A percentile compares a stretch with the other conserved stretches of the same genome.
Conservation (phyloP, 2,888 invertebrate genomes). For the Tipula vernalis region DNA sequence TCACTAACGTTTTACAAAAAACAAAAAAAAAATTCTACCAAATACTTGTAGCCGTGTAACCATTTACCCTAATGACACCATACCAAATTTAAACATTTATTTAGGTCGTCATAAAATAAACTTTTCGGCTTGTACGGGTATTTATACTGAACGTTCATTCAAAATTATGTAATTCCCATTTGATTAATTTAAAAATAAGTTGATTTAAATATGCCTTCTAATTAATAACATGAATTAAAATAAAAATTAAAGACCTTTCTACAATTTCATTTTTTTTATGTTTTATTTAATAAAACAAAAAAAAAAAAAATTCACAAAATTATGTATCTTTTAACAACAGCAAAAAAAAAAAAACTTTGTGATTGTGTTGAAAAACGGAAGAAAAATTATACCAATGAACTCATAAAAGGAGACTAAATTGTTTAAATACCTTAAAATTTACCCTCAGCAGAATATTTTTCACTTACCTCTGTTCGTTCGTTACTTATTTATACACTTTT, state of each 20-base stretch:
- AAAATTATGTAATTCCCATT: not conserved
- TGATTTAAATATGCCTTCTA: not conserved
- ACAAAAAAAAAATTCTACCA: not conserved
- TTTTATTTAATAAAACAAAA: not conserved
- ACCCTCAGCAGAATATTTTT: not conserved
- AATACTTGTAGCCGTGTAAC: not conserved
- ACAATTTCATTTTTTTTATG: not conserved
- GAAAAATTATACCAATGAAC: not conserved
- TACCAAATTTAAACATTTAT: not conserved
- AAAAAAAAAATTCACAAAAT: not conserved
- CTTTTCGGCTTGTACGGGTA: not conserved
- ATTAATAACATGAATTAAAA: not conserved
- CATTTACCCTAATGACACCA: not conserved
- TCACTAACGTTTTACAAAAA: not conserved
- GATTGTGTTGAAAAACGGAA: not conserved
- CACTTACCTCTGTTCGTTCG: not conserved
- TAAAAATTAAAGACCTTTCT: not conserved
- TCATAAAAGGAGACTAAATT: not conserved
- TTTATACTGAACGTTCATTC: not conserved
- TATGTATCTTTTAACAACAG: not conserved
- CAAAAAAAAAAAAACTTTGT: not conserved
- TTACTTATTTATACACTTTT: not conserved
- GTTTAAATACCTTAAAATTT: not conserved
- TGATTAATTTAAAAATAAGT: constrained; percentile 4
- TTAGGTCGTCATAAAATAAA: not conserved